Conservation (phyloP, 2,797 vertebrate species). For the Fundulus diaphanus region DNA sequence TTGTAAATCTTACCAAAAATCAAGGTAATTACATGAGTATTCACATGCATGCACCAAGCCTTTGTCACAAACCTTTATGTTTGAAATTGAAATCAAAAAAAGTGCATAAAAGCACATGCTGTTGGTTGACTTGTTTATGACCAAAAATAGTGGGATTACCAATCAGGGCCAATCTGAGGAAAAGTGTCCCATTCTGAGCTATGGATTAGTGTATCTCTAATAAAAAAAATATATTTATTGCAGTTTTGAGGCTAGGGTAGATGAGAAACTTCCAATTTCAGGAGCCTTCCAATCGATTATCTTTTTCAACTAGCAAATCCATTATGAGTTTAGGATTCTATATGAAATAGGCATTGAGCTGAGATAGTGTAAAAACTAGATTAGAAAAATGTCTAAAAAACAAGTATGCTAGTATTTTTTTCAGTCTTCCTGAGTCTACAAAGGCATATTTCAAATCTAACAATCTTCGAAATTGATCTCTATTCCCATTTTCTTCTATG, state of each 20-base stretch:
- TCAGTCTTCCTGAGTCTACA: neutral
- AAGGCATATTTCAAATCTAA: neutral
- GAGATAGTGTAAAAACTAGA: neutral
- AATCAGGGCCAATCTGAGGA: neutral
- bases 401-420: neutral
- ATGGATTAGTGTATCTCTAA: neutral
- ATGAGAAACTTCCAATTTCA: neutral
- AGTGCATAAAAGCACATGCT: too few relatives aligned
- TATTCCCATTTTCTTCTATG: constrained; percentile 3
- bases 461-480: neutral
- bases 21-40: neutral
- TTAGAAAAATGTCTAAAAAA: too few relatives aligned
- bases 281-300: neutral
- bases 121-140: neutral
- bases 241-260: neutral
- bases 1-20: neutral
- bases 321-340: neutral
- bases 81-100: too few relatives aligned
- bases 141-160: neutral
- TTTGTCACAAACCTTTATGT: too few relatives aligned
- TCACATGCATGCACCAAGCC: neutral
- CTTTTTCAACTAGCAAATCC: too few relatives aligned
- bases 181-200: neutral
- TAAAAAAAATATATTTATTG: too few relatives aligned
- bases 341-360: neutral